A percentile compares a stretch with the other conserved stretches of the same genome.
Conservation (phyloP, 2,888 invertebrate species). For the Abrostola triplasia region DNA sequence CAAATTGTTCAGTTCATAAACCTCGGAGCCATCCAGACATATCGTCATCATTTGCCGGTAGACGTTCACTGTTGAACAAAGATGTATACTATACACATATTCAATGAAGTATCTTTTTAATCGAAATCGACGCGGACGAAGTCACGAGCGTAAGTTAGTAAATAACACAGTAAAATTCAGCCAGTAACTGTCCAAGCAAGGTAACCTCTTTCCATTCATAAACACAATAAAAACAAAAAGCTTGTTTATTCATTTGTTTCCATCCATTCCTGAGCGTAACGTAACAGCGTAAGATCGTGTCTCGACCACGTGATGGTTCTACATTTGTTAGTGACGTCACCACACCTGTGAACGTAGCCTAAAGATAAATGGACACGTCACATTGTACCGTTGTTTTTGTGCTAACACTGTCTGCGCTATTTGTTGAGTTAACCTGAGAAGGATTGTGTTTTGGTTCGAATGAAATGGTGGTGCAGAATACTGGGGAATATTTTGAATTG, state of each 20-base stretch:
- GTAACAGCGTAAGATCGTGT: slow-evolving; percentile 22
- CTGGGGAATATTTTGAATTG: too few relatives aligned
- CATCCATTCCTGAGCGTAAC: slow-evolving; percentile 15
- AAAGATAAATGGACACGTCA: slow-evolving; percentile 53
- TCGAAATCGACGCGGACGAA: too few relatives aligned
- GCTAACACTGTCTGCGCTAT: slow-evolving; percentile 22
- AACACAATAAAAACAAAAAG: slow-evolving; percentile 21
- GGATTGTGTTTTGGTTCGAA: slow-evolving; percentile 3
- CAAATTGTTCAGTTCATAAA: too few relatives aligned
- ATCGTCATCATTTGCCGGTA: too few relatives aligned
- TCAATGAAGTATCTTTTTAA: too few relatives aligned
- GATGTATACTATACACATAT: too few relatives aligned
- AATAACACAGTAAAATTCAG: too few relatives aligned
- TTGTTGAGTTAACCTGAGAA: slow-evolving; percentile 14
- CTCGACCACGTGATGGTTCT: slow-evolving; percentile 51
- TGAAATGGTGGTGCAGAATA: slow-evolving; percentile 8
- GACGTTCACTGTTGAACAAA: too few relatives aligned
- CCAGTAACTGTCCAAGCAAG: too few relatives aligned
- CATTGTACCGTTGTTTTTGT: slow-evolving; percentile 45
- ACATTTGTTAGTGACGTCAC: slow-evolving; percentile 55
- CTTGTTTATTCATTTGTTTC: slow-evolving; percentile 19
- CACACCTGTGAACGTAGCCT: slow-evolving; percentile 55
- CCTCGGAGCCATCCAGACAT: too few relatives aligned
- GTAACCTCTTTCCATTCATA: neutral
- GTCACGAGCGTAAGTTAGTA: too few relatives aligned